These are phyloP conservation scores for Arenaria interpres DNA, from an alignment of 2,113 vertebrate species.

Conservation along the genomic window DNA sequence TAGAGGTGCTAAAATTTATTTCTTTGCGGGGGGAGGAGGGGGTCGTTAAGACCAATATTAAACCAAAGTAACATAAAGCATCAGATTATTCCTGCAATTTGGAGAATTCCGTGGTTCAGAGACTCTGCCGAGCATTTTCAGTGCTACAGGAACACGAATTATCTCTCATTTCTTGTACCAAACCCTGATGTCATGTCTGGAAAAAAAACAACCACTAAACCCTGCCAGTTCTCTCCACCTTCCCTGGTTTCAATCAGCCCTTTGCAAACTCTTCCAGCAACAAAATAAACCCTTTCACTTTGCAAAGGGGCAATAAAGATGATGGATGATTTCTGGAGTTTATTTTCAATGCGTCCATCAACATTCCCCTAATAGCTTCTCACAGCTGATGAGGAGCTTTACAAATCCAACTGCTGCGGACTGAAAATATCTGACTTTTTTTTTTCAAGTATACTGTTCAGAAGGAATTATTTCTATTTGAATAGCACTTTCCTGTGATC, in stretches of 20 bases:
- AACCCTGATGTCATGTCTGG: background rate
- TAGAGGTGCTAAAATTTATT: background rate
- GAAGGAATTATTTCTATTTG: slow-evolving; percentile 1
- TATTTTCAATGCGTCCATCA: slow-evolving; percentile 15
- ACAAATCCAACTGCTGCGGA: slow-evolving; percentile 41
- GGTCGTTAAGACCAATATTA: background rate
- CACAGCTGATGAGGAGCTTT: slow-evolving; percentile 32
- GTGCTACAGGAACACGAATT: background rate
- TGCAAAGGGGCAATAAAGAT: slow-evolving; percentile 18
- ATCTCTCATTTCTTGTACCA: background rate
- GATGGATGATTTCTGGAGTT: slow-evolving; percentile 28
- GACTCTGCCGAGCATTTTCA: background rate
- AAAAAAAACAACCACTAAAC: background rate
- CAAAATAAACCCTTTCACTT: background rate
- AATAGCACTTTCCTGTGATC: background rate
- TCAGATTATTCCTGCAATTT: background rate
- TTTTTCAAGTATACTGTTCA: background rate
- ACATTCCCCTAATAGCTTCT: slow-evolving; percentile 39
- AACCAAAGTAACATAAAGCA: background rate
- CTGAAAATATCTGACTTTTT: slow-evolving; percentile 25
- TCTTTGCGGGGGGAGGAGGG: background rate
- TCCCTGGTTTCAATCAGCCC: background rate
- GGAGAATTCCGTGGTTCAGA: background rate
- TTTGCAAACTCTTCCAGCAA: background rate
- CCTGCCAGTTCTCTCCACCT: background rate